Base-by-base conservation (phyloP, 2,113 vertebrate species). In the Aleadryas rufinucha region DNA sequence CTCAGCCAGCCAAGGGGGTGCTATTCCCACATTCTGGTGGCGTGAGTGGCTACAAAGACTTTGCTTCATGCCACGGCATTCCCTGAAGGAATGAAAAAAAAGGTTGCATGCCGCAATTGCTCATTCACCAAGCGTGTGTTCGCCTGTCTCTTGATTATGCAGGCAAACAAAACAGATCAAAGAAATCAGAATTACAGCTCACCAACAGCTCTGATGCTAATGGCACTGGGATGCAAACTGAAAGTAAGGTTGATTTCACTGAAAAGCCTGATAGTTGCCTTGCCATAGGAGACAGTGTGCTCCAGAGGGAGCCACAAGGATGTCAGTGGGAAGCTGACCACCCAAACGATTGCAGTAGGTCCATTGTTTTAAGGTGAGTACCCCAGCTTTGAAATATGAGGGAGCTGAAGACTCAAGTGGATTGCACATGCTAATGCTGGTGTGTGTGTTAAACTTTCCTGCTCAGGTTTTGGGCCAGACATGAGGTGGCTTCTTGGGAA, bases 171-270 rank as follows among this genome's bases (percentile, higher is more conserved):
- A 84, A 93, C 59, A 93, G 94, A 76, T 26, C 87, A 89, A 96
- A 97, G 61, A 97, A 95, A 75, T 45, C 33, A 42, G 92, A 98
- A 75, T 68, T 97, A 42, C 6, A 15, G n/a, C 84, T 97, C 6
- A 21, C 50, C 72, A 96, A 7, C 76, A 89, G 13, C 93, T 98
- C 93, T 96, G 95, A 42, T 68, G 42, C 87, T 95, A 86, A 85
- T 47, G 24, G 39, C 57, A 74, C 50, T n/a, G 2, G 83, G 93
- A n/a, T 94, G 95, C 37, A 90, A 69, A 20, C 84, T 97, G 72
- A 95, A 97, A 97, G 84, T 70, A 92, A 54, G 37, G 1, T 45
- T 77, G 42, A 18, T 65, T 68, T 44, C 27, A n/a, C 22, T 39
- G 39, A 56, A 37, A 91, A 37, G 14, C 18, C 24, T 23, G 21